Percentiles rank a stretch among this genome's conserved stretches.
Conservation (phyloP, 2,113 vertebrate genomes). For the Sarotherodon lohbergeri region DNA sequence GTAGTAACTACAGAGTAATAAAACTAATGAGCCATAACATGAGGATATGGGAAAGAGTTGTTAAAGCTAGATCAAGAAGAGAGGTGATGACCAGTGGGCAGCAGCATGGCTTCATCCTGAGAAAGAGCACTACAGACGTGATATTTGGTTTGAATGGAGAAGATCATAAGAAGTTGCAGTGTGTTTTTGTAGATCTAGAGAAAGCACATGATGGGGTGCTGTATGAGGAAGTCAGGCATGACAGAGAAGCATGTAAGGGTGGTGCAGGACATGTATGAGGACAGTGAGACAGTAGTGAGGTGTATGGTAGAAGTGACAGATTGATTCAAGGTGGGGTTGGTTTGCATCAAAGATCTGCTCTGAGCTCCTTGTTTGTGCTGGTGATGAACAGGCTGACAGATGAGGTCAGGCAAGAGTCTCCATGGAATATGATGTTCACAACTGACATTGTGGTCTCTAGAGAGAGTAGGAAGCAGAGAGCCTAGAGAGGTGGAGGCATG, state of each 20-base stretch:
- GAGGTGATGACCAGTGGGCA: neutral
- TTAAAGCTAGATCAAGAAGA: neutral
- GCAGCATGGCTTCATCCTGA: neutral
- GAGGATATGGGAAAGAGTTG: neutral
- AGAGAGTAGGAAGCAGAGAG: neutral
- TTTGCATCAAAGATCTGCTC: neutral
- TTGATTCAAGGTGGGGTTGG: neutral
- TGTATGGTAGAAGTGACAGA: neutral
- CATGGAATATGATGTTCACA: neutral
- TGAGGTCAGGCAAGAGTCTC: neutral
- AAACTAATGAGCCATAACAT: neutral
- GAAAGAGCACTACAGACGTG: neutral
- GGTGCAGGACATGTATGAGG: neutral
- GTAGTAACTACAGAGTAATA: neutral
- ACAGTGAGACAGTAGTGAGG: neutral
- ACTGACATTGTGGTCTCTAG: neutral
- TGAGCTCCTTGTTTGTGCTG: too few relatives aligned
- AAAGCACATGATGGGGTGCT: neutral
- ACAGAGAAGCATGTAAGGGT: neutral
- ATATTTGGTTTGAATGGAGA: neutral
- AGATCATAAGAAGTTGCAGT: neutral
- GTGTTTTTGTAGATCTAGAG: neutral
- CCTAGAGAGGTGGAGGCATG: neutral
- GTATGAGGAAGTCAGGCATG: neutral
- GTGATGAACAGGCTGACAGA: too few relatives aligned